Base-by-base conservation (phyloP, 2,888 invertebrate genomes). In the Rhamphomyia laevipes region DNA sequence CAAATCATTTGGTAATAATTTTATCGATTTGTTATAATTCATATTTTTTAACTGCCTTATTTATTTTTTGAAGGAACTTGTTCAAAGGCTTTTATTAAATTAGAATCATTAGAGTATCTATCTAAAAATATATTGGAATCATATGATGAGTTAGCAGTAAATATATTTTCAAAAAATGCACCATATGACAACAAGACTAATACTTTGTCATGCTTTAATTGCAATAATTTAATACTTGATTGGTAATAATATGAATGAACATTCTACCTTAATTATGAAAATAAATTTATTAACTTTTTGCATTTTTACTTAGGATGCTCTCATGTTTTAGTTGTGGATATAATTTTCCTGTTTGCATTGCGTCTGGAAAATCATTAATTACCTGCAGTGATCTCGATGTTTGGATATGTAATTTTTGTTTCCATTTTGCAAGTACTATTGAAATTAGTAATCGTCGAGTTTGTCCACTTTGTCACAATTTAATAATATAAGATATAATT, bases 61-160 rank as follows among this genome's bases (percentile, higher is more conserved):
- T 18, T 21, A 9, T n/a, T 15, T 12, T 37, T 23, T 43, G 5
- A n/a, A 61, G 80, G 82, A 13, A 81, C 88, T 12, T 92, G 93
- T 65, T 96, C 96, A 0, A 86, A 87, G 64, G 96, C 97, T 0
- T 90, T 99, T 61, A 92, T 95, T 59, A 90, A 91, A 67, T 73
- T 99, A 31, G 94, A 96, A 71, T 81, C 86, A 5, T 61, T 81
- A 18, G 76, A 72, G 63, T 74, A 52, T 23, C 50, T 67, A 23
- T 60, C 66, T 1, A 68, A 70, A 38, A 57, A 60, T 31, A 56
- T 51, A 18, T 58, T 59, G 42, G 64, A 77, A 54, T 77, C 81
- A 40, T 96, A 89, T 65, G 84, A 86, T 63, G 83, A 85, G 58
- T 73, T 97, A 53, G 90, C 95, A 0, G 78, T 93, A 53, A 86